A percentile compares a stretch with the other conserved stretches of the same genome.
Evolutionary conservation across 2,113 vertebrate species (phyloP).

Genomic region (Edolisoma coerulescens): DNA sequence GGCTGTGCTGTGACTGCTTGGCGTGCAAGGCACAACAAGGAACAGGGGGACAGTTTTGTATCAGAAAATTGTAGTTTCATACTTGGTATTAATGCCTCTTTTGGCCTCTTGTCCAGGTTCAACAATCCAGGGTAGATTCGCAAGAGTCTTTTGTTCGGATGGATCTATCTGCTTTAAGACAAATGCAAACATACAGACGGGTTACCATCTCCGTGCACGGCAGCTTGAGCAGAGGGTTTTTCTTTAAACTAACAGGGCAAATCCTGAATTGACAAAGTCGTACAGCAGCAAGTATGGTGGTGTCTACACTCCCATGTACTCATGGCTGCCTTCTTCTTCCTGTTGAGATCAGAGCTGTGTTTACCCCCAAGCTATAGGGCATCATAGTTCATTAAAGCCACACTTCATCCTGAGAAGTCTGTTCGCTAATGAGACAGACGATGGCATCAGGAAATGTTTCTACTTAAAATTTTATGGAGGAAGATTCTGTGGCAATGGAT

Average conservation of each 20-base stretch:
- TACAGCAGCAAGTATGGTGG: background rate
- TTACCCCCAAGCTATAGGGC: background rate
- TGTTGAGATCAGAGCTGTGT: background rate
- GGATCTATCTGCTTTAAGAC: slow-evolving; percentile 92
- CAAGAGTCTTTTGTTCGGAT: slow-evolving; percentile 96
- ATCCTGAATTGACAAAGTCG: background rate
- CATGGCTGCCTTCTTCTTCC: background rate
- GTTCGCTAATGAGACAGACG: slow-evolving; percentile 4
- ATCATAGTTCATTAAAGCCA: background rate
- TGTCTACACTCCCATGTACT: background rate
- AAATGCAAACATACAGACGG: slow-evolving; percentile 48
- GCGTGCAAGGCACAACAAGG: slow-evolving; percentile 94
- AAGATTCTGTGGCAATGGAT: background rate
- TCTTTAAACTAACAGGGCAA: background rate
- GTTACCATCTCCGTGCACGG: slow-evolving; percentile 21
- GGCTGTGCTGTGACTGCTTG: slow-evolving; percentile 83
- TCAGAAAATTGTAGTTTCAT: slow-evolving; percentile 99
- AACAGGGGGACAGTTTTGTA: slow-evolving; percentile 83
- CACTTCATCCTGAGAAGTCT: background rate
- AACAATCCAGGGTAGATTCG: slow-evolving; percentile 98
- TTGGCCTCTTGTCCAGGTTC: slow-evolving; percentile 98
- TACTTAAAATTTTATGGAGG: slow-evolving; percentile 11
- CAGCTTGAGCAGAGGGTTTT: background rate
- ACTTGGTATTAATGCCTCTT: slow-evolving; percentile 99
- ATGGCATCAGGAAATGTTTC: background rate